A percentile compares a stretch with the other conserved stretches of the same genome.
Conservation (phyloP, 2,888 invertebrate species). For the Drosophila mercatorum region DNA sequence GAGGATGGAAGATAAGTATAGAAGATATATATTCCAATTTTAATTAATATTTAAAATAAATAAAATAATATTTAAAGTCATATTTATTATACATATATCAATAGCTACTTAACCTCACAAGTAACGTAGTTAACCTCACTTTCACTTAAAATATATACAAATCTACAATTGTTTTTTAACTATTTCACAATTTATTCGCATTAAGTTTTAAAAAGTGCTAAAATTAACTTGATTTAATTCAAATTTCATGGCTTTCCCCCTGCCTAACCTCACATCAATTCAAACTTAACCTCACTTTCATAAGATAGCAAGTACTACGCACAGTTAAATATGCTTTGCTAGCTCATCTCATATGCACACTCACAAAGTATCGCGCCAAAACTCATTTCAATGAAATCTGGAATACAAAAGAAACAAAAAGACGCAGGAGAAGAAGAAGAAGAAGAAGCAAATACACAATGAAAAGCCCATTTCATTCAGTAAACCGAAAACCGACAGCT, state of each 20-base stretch:
- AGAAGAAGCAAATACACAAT: conserved; percentile 9
- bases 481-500: neutral
- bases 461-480: conserved; percentile 45
- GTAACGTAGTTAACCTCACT: neutral
- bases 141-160: too few species aligned
- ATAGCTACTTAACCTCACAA: neutral
- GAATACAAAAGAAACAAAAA: neutral
- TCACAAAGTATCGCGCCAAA: neutral
- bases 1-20: neutral
- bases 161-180: too few species aligned
- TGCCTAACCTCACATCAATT: neutral
- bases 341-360: neutral
- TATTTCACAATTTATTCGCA: too few species aligned
- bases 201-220: too few species aligned
- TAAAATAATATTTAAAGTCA: too few species aligned
- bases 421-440: neutral
- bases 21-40: neutral
- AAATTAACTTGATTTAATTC: too few species aligned
- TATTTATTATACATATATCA: too few species aligned
- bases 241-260: neutral
- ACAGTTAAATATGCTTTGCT: neutral
- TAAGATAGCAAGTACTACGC: neutral
- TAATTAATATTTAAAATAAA: too few species aligned
- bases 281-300: neutral
- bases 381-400: neutral